phyloP scores from a whole-genome alignment of 1,140 invertebrate species.

The Lordiphosa clarofinis region DNA sequence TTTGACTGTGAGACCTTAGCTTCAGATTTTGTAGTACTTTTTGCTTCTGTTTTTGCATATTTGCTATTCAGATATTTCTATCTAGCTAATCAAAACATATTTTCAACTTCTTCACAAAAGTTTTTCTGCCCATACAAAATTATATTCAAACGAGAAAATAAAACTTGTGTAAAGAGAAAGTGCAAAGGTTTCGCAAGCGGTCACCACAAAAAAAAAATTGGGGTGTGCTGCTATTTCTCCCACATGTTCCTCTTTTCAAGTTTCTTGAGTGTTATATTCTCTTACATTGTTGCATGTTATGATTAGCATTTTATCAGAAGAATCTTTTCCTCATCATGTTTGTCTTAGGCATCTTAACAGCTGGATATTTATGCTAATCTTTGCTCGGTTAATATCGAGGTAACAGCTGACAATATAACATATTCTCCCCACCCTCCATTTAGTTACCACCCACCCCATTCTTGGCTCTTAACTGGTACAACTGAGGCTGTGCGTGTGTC shows the following conservation, averaged over 20 bases:
- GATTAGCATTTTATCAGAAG: conserved; percentile 73
- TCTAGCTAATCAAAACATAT: no score
- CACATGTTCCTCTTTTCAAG: conserved; percentile 14
- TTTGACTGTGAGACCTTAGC: no score
- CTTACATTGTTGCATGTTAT: conserved; percentile 54
- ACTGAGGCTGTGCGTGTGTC: conserved; percentile 37
- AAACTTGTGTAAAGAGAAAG: conserved; percentile 54
- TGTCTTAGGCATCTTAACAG: conserved; percentile 44
- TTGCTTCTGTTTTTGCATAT: no score
- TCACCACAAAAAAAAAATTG: conserved; percentile 28
- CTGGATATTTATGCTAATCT: conserved; percentile 66
- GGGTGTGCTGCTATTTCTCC: conserved; percentile 2
- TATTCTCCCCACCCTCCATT: neutral
- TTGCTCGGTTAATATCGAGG: conserved; percentile 38
- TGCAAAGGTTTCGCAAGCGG: conserved; percentile 45
- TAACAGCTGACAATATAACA: conserved; percentile 57
- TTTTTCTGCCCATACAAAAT: conserved; percentile 12
- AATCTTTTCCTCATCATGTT: conserved; percentile 56
- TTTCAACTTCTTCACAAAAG: conserved; percentile 11
- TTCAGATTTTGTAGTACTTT: no score
- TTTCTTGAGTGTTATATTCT: conserved; percentile 15
- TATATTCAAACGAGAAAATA: conserved; percentile 3
- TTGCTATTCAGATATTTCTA: no score
- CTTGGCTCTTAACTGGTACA: conserved; percentile 35
- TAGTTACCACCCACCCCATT: neutral